Evolutionary conservation across 2,113 vertebrate genomes (phyloP).

Genomic region (Hippocampus comes): DNA sequence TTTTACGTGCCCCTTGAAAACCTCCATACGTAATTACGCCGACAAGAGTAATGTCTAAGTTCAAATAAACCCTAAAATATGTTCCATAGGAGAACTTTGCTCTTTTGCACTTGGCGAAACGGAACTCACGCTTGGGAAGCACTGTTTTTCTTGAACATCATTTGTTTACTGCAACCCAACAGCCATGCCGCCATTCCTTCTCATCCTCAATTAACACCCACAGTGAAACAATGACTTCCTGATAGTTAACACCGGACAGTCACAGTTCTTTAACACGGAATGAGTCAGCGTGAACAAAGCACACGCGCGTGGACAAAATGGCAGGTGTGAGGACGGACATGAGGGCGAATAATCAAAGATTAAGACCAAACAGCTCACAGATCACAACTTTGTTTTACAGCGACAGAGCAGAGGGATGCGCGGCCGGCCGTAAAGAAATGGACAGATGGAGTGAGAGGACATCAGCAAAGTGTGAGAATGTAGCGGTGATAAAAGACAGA

Average conservation of each 20-base stretch:
- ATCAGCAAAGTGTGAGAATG: conserved; percentile 62
- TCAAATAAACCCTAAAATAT: too few relatives aligned
- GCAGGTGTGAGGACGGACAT: conserved; percentile 32
- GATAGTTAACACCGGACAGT: conserved; percentile 3
- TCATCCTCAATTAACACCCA: conserved; percentile 16
- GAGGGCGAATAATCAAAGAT: conserved; percentile 29
- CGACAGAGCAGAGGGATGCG: conserved; percentile 18
- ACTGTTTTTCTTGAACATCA: not conserved
- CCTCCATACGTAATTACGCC: not conserved
- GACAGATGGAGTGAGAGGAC: conserved; percentile 68
- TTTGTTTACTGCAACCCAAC: not conserved
- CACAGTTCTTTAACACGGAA: conserved; percentile 11
- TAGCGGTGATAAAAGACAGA: conserved; percentile 56
- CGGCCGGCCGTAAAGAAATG: conserved; percentile 41
- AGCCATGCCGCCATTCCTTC: conserved; percentile 9
- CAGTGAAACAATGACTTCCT: conserved; percentile 17
- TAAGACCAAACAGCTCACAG: conserved; percentile 13
- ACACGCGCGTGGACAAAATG: conserved; percentile 26
- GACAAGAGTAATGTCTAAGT: not conserved
- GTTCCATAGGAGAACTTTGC: not conserved
- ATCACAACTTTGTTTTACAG: not conserved
- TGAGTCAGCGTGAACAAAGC: conserved; percentile 45
- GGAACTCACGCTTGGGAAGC: not conserved
- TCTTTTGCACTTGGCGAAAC: not conserved
- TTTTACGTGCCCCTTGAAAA: not conserved